Conservation (phyloP, 1,140 invertebrate genomes). For the Drosophila triauraria region DNA sequence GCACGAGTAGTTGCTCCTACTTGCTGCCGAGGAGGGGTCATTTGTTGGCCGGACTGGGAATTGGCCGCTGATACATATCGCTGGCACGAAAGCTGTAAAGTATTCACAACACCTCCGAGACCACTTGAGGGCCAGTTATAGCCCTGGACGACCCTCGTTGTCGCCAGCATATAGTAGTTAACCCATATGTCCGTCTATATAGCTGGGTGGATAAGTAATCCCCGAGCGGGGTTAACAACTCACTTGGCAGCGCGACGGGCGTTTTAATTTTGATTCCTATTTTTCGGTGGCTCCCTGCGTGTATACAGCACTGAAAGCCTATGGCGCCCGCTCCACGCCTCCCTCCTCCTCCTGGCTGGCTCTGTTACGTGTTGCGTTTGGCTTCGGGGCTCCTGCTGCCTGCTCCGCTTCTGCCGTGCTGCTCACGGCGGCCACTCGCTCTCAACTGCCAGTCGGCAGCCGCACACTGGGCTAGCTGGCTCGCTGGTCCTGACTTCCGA, state of each 20-base stretch:
- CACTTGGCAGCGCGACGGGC: conserved; percentile 28
- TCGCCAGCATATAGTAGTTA: not conserved
- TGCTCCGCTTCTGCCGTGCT: conserved; percentile 57
- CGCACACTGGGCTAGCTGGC: conserved; percentile 1
- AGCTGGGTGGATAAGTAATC: not conserved
- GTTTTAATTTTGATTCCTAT: conserved; percentile 15
- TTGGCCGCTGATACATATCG: conserved; percentile 26
- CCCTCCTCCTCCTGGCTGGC: conserved; percentile 17
- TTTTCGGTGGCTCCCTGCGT: conserved; percentile 39
- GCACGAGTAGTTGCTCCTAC: conserved; percentile 6
- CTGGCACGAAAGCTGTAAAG: conserved; percentile 40
- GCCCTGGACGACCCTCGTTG: not conserved
- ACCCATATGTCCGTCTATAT: conserved; percentile 19
- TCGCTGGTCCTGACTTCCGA: conserved; percentile 18
- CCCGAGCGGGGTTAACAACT: conserved; percentile 19
- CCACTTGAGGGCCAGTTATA: conserved; percentile 45
- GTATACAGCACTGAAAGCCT: conserved; percentile 58
- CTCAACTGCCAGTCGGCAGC: conserved; percentile 59
- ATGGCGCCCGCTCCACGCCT: conserved; percentile 26
- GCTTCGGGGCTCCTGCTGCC: conserved; percentile 28
- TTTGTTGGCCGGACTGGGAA: conserved; percentile 40
- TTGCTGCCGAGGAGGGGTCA: conserved; percentile 8
- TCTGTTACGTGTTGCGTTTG: conserved; percentile 58
- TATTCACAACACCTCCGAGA: conserved; percentile 44
- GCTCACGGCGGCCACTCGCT: conserved; percentile 66